A percentile compares a stretch with the other conserved stretches of the same genome.
Conservation (phyloP, 2,113 vertebrate genomes). For the Hypocryptadius cinnamomeus region DNA sequence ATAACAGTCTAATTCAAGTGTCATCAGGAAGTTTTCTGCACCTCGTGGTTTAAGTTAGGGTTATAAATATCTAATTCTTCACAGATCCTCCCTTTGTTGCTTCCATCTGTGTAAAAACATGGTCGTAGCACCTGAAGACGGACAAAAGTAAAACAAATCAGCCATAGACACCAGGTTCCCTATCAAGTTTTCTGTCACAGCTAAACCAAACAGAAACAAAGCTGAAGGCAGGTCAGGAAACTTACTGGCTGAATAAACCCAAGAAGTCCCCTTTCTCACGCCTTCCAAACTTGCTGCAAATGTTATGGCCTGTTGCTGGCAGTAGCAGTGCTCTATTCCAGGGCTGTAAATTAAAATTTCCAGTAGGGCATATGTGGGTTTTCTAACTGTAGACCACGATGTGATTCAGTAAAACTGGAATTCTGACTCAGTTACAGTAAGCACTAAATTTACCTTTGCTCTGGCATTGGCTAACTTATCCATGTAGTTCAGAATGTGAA, state of each 20-base stretch:
- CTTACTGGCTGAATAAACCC: neutral
- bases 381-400: neutral
- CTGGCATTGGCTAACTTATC: neutral
- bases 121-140: neutral
- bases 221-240: neutral
- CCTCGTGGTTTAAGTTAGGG: neutral
- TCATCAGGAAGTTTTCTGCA: neutral
- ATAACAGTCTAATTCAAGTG: neutral
- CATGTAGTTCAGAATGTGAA: neutral
- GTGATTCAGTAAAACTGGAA: neutral
- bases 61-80: neutral
- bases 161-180: rapidly evolving
- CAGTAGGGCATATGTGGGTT: neutral
- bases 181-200: neutral
- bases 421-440: neutral
- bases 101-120: neutral
- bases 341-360: neutral
- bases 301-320: neutral
- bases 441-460: neutral
- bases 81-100: neutral
- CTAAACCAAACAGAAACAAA: neutral
- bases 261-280: neutral
- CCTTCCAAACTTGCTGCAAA: neutral
- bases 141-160: neutral
- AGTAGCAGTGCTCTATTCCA: neutral